phyloP scores from a whole-genome alignment of 2,797 vertebrate genomes.

The Fistularia tabacaria region DNA sequence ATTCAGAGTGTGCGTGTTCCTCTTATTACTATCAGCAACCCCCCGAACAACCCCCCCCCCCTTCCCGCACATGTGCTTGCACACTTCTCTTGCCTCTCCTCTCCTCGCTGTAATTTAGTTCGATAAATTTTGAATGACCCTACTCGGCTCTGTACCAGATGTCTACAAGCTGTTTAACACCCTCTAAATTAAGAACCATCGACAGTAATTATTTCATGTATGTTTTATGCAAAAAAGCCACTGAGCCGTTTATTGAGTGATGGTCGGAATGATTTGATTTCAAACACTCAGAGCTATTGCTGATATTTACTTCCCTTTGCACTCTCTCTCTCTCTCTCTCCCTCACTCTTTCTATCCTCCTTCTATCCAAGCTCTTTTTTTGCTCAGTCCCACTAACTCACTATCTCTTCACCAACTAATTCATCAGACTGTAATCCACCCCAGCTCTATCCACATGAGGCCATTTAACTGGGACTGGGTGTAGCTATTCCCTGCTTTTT shows the following conservation, averaged over 20 bases:
- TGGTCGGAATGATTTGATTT: constrained; percentile 79
- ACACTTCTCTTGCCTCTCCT: constrained; percentile 32
- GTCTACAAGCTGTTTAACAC: constrained; percentile 99
- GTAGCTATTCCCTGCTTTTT: constrained; percentile 60
- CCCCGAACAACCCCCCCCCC: constrained; percentile 8
- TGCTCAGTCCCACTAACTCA: constrained; percentile 36
- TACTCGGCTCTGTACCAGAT: constrained; percentile 95
- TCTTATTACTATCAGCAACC: constrained; percentile 56
- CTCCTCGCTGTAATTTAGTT: constrained; percentile 87
- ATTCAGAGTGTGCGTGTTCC: constrained; percentile 80
- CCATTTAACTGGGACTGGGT: constrained; percentile 65
- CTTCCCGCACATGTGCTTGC: constrained; percentile 1
- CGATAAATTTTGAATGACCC: constrained; percentile 99
- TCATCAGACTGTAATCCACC: constrained; percentile 69
- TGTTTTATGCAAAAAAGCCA: constrained; percentile 90
- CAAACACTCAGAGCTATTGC: constrained; percentile 49
- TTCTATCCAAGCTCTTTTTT: constrained; percentile 21
- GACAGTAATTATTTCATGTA: constrained; percentile 96
- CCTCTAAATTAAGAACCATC: constrained; percentile 97
- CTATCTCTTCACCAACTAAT: constrained; percentile 61
- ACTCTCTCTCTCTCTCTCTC: constrained; percentile 24
- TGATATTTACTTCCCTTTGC: constrained; percentile 54
- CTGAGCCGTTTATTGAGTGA: constrained; percentile 89
- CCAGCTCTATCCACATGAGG: constrained; percentile 63
- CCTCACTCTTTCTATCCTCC: constrained; percentile 22